phyloP scores from a whole-genome alignment of 2,113 vertebrate genomes.

The Eira barbara region DNA sequence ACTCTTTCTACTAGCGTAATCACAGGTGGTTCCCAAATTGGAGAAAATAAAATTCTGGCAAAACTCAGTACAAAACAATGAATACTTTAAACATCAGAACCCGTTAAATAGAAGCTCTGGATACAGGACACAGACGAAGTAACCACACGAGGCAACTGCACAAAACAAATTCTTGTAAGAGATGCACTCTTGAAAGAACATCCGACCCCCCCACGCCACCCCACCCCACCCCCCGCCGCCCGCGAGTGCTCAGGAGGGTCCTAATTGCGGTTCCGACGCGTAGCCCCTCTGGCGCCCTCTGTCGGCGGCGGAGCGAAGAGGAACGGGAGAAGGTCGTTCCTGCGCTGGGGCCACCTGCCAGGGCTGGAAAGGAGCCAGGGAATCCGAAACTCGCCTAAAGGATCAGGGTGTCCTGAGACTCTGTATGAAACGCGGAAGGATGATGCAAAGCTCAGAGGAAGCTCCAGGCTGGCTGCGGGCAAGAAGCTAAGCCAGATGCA shows the following conservation, averaged over 20 bases:
- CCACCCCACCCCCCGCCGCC: accelerated
- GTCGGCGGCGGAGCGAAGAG: background rate
- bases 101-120: background rate
- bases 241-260: background rate
- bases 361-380: background rate
- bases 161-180: background rate
- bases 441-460: background rate
- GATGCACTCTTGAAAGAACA: background rate
- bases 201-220: too few species aligned
- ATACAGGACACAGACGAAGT: background rate
- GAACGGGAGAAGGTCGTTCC: background rate
- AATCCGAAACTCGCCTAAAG: background rate
- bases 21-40: background rate
- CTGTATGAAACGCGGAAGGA: background rate
- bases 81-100: background rate
- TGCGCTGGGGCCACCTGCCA: accelerated
- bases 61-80: background rate
- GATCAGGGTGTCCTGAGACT: background rate
- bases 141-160: background rate
- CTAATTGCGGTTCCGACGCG: background rate
- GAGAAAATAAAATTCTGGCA: background rate
- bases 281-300: background rate
- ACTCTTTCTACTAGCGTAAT: background rate
- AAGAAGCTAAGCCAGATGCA: background rate
- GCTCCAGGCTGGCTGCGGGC: background rate